phyloP scores from a whole-genome alignment of 2,888 invertebrate species.

The Drosophila monieri region DNA sequence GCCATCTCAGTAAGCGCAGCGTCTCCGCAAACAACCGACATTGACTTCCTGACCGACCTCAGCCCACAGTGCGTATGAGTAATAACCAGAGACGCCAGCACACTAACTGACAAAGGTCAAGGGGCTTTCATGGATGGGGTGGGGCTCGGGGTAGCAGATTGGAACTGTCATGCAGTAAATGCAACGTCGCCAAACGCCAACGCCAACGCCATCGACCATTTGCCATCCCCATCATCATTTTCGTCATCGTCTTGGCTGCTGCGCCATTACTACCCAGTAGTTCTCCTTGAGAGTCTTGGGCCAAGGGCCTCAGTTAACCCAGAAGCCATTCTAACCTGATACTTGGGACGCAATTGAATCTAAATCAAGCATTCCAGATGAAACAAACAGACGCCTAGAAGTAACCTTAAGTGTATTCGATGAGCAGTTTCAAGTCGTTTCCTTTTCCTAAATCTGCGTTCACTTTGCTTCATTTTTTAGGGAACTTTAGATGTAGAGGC shows the following conservation, averaged over 20 bases:
- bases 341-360: too few species aligned
- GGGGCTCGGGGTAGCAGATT: slow-evolving; percentile 26
- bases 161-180: slow-evolving; percentile 56
- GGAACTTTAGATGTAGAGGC: slow-evolving; percentile 15
- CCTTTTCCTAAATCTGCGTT: not conserved
- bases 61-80: slow-evolving; percentile 74
- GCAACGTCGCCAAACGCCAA: slow-evolving; percentile 55
- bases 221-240: slow-evolving; percentile 25
- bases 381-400: not conserved
- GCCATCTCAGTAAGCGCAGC: too few species aligned
- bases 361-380: not conserved
- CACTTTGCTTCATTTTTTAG: slow-evolving; percentile 22
- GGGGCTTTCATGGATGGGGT: not conserved
- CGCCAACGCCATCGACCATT: slow-evolving; percentile 59
- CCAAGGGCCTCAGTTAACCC: not conserved
- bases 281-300: not conserved
- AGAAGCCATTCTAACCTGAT: not conserved
- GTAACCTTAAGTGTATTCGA: not conserved
- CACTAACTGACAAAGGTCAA: slow-evolving; percentile 23
- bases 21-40: slow-evolving; percentile 24
- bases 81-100: slow-evolving; percentile 55
- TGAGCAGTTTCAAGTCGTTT: not conserved
- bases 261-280: slow-evolving; percentile 65
- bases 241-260: slow-evolving; percentile 18
- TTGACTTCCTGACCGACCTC: slow-evolving; percentile 46